These are phyloP conservation scores for Microtus richardsoni DNA, from an alignment of 2,113 vertebrate genomes.

Conservation along the genomic window DNA sequence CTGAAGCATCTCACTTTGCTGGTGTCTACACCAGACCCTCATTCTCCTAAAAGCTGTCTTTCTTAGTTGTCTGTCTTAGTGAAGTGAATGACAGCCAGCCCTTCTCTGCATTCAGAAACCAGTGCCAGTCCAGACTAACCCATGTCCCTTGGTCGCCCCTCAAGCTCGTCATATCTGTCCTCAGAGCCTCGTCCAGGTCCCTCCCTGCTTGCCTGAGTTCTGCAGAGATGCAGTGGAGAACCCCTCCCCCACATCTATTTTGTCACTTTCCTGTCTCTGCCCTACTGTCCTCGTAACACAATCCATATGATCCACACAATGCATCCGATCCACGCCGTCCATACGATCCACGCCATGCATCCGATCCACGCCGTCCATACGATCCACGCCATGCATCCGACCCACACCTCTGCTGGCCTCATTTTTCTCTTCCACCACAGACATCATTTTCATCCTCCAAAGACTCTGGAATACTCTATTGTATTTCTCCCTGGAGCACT, in stretches of 20 bases:
- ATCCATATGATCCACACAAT: neutral
- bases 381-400: too few species aligned
- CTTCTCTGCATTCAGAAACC: neutral
- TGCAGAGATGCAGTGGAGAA: neutral
- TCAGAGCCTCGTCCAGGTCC: neutral
- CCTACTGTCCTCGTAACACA: neutral
- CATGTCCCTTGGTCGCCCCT: rapidly evolving
- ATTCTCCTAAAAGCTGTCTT: neutral
- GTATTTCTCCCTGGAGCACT: neutral
- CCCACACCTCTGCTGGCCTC: too few species aligned
- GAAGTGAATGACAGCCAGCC: neutral
- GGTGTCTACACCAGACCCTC: neutral
- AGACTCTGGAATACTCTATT: neutral
- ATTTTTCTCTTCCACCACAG: neutral
- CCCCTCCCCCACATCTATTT: neutral
- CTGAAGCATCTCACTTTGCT: neutral
- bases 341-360: neutral
- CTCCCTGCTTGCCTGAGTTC: neutral
- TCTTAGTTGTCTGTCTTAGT: neutral
- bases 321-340: neutral
- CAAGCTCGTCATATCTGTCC: neutral
- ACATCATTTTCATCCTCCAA: neutral
- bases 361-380: too few species aligned
- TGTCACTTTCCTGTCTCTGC: neutral
- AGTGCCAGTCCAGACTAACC: neutral